Evolutionary conservation across 2,888 invertebrate species (phyloP), one percentile per base, ranked within the genome.

Genomic region (Lasioglossum zephyrum): DNA sequence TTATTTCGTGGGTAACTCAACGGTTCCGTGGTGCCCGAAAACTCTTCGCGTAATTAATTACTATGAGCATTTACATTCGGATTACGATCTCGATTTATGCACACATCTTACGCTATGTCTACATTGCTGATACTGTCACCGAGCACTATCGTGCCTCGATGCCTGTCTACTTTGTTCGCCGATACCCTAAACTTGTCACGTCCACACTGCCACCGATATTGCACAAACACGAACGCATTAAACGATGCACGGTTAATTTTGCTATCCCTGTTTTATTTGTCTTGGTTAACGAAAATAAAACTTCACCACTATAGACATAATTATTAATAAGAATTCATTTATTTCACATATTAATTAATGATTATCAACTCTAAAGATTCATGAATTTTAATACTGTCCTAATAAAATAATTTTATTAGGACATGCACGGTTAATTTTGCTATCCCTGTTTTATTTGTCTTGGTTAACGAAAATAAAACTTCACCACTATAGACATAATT

Each of bases 81-180:
- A 39, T 69, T 69, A 39, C 39, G 22, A 69, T 69, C 22, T 69
- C 22, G 69, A 69, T 69, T 69, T 69, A 39, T 69, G 69, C 69
- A 39, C 39, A 69, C 69, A 69, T 69, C 36, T 39, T 69, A 69
- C 9, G 39, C 39, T 69, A 69, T 9, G 69, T 69, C 69, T 69
- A 69, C 69, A 39, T 39, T 69, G 69, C 69, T 69, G 69, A 69
- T 69, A 69, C 69, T 69, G 39, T 11, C 36, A 9, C 11, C 69
- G 69, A 69, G 69, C 39, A 22, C 69, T 39, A 22, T 39, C 39
- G 69, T 11, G 39, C 39, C 69, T 39, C 22, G 69, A 69, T 69
- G 69, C 22, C 22, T 36, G 36, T 22, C 69, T 39, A 69, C 22
- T 36, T 69, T 69, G 69, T 39, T 69, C 69, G 63, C 2, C 31